Evolutionary conservation across 2,113 vertebrate genomes (phyloP), one percentile per base, ranked within the genome.

Genomic region (Oreochromis aureus): DNA sequence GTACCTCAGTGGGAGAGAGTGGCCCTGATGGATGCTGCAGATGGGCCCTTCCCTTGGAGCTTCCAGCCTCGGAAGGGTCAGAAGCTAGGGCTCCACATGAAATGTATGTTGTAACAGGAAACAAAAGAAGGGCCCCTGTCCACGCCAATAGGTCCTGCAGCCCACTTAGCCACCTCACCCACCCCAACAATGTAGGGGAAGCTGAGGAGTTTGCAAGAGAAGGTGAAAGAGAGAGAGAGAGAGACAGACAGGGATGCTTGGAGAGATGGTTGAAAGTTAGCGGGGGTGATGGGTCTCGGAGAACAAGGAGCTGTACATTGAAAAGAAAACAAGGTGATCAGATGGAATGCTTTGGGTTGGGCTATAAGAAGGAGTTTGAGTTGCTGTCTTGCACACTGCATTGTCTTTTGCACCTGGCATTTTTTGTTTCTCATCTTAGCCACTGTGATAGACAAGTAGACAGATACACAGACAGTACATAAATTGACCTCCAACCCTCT

Each of bases 1-100:
- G 95, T 89, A 89, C 89, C 95, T 85, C 95, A 95, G 95, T 94
- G 82, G 95, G 96, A 89, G 94, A 87, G 83, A 83, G 7, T 86
- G 84, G 94, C 90, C 88, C 94, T 96, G 95, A 96, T 96, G 94
- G 95, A 96, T 95, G 95, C 94, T 94, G 93, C 96, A 96, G 95
- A 96, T 96, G 96, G 95, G 93, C 90, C 91, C 94, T 95, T 95
- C 94, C 95, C 94, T 94, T 48, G 58, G 92, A 95, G 94, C 93
- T 93, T 89, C 91, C 86, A 92, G 94, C 87, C 89, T 93, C 84
- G 34, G 82, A 86, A 53, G 93, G 95, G 95, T 96, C 95, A 96
- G 93, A 96, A 96, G 95, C 90, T 93, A 95, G 94, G 92, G 93
- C 95, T 92, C 88, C 93, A 90, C 80, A 93, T 95, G 92, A 96